Evolutionary conservation across 2,797 vertebrate species (phyloP), one percentile per base, ranked within the genome.

Genomic region (Onychomys leucogaster): DNA sequence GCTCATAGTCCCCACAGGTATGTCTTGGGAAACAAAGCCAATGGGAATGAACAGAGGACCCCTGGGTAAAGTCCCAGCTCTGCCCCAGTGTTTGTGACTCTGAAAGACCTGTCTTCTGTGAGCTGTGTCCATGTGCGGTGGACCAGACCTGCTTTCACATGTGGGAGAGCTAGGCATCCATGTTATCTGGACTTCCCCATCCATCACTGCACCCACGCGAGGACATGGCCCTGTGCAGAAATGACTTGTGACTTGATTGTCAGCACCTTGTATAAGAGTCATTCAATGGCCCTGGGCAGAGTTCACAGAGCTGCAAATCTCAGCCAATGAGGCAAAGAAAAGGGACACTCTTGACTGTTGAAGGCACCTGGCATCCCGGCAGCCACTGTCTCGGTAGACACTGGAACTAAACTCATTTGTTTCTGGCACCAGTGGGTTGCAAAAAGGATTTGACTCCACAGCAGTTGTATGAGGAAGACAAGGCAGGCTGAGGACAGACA

Each of bases 1-100:
- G 95, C 94, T 95, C 96, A 96, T 94, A 96, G 96, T 97, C 97
- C 95, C 96, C 96, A 85, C 90, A 59, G 94, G 97, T 97, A 97
- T 97, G 93, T 97, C 89, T 46, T 96, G 94, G 96, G 95, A 89
- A 96, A 93, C 96, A 81, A 89, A 92, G 75, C 37, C 77, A 9
- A 4, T 10, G 69, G 91, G 52, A 75, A 78, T 78, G 90, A 76
- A 12, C 12, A 32, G 6, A 49, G 69, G 59, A 75, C 11, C 32
- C 9, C 59, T 32, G 13, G 46, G 19, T 8, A 13, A 10, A 5
- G n/a, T n/a, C 73, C 78, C 37, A 25, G 27, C 25, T 84, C 52
- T 21, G 5, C 9, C 57, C 52, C 0, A 0, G 8, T 69, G 77
- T 65, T 61, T 3, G 1, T 6, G 43, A n/a, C 25, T n/a, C 6